phyloP scores from a whole-genome alignment of 1,140 invertebrate genomes.

The Brachystomella parvula region DNA sequence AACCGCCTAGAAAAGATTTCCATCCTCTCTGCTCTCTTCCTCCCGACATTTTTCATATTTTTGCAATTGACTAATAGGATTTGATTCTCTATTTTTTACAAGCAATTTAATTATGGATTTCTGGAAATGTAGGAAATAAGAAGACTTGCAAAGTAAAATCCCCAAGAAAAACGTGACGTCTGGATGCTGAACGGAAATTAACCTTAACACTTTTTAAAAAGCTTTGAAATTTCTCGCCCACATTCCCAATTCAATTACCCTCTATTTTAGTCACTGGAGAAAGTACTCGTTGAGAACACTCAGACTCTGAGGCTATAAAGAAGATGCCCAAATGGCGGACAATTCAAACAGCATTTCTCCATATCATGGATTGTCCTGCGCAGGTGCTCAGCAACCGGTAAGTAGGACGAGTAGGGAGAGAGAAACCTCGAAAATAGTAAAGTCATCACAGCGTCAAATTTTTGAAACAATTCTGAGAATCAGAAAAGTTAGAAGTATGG shows the following conservation, averaged over 20 bases:
- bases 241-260: slow-evolving; percentile 12
- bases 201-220: slow-evolving; percentile 10
- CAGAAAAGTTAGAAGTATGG: no score
- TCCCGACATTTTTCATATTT: no score
- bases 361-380: slow-evolving; percentile 86
- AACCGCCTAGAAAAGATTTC: no score
- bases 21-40: no score
- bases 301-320: slow-evolving; percentile 83
- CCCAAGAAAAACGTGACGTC: neutral
- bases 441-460: no score
- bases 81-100: slow-evolving; percentile 1
- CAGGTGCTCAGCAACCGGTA: slow-evolving; percentile 76
- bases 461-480: no score
- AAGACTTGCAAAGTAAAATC: slow-evolving; percentile 67
- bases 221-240: slow-evolving; percentile 9
- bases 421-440: neutral
- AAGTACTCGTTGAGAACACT: slow-evolving; percentile 96
- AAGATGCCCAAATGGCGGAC: slow-evolving; percentile 84
- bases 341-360: slow-evolving; percentile 80
- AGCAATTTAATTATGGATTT: slow-evolving; percentile 16
- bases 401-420: neutral
- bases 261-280: slow-evolving; percentile 73
- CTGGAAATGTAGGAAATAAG: slow-evolving; percentile 56
- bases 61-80: neutral
- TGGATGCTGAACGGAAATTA: neutral